Evolutionary conservation across 2,888 invertebrate genomes (phyloP).

Genomic region (Omphaloscelis lunosa): DNA sequence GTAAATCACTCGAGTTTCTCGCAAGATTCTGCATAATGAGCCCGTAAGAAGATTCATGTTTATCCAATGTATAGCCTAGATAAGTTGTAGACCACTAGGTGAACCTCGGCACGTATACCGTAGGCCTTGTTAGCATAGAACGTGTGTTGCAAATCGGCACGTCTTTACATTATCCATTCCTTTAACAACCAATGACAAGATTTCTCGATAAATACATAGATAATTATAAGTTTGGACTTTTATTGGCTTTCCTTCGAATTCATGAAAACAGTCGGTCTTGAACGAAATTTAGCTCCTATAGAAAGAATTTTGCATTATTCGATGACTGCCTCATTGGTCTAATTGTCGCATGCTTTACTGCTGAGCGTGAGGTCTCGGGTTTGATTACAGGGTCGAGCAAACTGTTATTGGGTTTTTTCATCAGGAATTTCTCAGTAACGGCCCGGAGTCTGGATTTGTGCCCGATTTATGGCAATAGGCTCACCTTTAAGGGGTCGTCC

Average conservation of each 20-base stretch:
- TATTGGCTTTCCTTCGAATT: neutral
- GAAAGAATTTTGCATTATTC: neutral
- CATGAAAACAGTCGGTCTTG: neutral
- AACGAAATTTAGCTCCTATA: neutral
- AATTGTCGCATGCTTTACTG: neutral
- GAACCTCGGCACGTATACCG: slow-evolving; percentile 55
- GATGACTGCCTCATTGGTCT: neutral
- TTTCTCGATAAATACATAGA: slow-evolving; percentile 18
- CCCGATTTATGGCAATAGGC: neutral
- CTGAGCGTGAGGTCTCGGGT: neutral
- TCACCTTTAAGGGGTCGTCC: too few species aligned
- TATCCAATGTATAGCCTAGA: slow-evolving; percentile 56
- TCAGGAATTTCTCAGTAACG: neutral
- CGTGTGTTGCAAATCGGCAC: slow-evolving; percentile 49
- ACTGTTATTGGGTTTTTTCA: neutral
- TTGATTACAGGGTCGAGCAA: neutral
- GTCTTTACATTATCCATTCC: slow-evolving; percentile 33
- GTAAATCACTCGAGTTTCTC: slow-evolving; percentile 40
- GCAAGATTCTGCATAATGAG: slow-evolving; percentile 49
- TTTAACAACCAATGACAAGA: slow-evolving; percentile 27
- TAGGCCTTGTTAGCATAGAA: slow-evolving; percentile 54
- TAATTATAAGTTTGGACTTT: slow-evolving; percentile 28
- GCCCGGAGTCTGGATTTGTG: neutral
- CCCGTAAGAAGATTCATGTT: slow-evolving; percentile 55
- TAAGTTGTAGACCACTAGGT: slow-evolving; percentile 49